A percentile compares a stretch with the other conserved stretches of the same genome.
These are phyloP conservation scores for Myotis findleyi DNA, from an alignment of 2,797 vertebrate genomes.

Conservation along the genomic window DNA sequence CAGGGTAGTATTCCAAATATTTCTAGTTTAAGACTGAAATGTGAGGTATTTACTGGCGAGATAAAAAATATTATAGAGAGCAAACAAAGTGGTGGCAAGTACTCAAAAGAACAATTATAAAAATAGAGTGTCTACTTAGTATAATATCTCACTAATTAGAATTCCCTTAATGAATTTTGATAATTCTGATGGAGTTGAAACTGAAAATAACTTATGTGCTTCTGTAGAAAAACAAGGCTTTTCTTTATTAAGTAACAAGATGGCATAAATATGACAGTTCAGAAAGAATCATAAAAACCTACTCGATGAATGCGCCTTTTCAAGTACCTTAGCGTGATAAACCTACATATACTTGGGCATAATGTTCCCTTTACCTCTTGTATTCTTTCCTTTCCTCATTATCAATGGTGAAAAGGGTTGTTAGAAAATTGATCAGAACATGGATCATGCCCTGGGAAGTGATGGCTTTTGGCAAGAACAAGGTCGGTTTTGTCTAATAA, in stretches of 20 bases:
- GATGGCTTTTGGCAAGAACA: not conserved
- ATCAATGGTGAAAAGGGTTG: not conserved
- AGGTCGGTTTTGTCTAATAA: not conserved
- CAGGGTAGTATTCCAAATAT: not conserved
- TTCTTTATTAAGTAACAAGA: conserved; percentile 7
- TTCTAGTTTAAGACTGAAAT: conserved; percentile 33
- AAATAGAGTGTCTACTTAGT: not conserved
- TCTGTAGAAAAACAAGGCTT: not conserved
- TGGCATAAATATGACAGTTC: not conserved
- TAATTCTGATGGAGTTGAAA: conserved; percentile 7
- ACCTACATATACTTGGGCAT: not conserved
- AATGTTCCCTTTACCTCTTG: not conserved
- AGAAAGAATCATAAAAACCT: not conserved
- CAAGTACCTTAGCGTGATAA: not conserved
- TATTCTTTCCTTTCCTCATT: not conserved
- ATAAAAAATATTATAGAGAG: conserved; percentile 2
- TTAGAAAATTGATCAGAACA: not conserved
- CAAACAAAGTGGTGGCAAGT: not conserved
- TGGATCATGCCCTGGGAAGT: not conserved
- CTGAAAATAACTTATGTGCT: not conserved
- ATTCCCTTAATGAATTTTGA: not conserved
- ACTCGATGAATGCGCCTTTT: conserved; percentile 2
- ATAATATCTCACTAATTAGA: not conserved
- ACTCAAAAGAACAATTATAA: not conserved
- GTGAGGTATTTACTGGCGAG: not conserved